Evolutionary conservation across 2,888 invertebrate species (phyloP), one percentile per base, ranked within the genome.

Genomic region (Amiota mariae): DNA sequence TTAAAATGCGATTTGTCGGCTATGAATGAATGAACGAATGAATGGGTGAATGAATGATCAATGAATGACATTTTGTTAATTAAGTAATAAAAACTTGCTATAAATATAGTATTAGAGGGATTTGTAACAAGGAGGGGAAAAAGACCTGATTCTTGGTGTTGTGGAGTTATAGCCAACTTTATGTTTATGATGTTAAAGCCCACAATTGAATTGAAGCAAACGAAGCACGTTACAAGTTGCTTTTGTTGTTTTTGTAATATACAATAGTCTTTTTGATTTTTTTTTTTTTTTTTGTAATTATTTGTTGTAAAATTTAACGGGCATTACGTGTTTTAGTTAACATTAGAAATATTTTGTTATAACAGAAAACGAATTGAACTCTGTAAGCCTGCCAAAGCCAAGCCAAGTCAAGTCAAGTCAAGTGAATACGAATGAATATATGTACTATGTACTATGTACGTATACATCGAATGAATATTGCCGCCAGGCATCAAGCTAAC

Each of bases 251-350:
- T 46, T 48, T 66, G 66, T 66, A n/a, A 57, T 57, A 13, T 46
- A 10, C 15, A 12, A 15, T 9, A 66, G 11, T 24, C 2, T 67
- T 51, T 47, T 24, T 51, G 51, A 2, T 11, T 47, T 66, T n/a
- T 15, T 67, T 51, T 18, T 15, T 20, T 15, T 2, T 36, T 36
- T 36, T 36, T 36, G 36, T 36, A 36, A 36, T 36, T 36, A 36
- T 36, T 68, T 67, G 67, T 24, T 68, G 24, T 68, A 68, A 20
- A 66, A 66, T 66, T 66, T 66, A 18, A 66, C 66, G 66, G 15
- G 47, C 18, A 66, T 66, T 66, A 48, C 66, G 48, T 66, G 66
- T 66, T 66, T 66, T 66, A 48, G 66, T 15, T 18, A 48, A 66
- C 49, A 10, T 36, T 36, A 36, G 36, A 36, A 36, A 36, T 36